phyloP scores from a whole-genome alignment of 2,113 vertebrate species.

The Syngnathus scovelli region DNA sequence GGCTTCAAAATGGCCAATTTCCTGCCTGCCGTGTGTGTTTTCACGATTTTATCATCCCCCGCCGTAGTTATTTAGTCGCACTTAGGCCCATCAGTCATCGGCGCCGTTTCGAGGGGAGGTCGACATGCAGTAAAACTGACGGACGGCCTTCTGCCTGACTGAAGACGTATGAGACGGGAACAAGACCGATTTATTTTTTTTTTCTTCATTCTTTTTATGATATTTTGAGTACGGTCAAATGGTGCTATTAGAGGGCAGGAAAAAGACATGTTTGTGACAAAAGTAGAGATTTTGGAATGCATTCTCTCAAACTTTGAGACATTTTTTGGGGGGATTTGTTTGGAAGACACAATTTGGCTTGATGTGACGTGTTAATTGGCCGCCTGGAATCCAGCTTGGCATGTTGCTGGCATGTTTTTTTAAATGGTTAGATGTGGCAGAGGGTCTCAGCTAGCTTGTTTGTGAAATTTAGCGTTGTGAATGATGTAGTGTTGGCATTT shows the following conservation, averaged over 20 bases:
- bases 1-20: conserved; percentile 70
- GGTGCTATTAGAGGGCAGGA: conserved; percentile 31
- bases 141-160: conserved; percentile 66
- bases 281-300: conserved; percentile 15
- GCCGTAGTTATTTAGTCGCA: conserved; percentile 59
- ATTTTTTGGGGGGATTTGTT: not conserved
- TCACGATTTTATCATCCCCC: conserved; percentile 65
- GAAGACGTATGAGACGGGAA: conserved; percentile 60
- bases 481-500: not conserved
- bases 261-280: conserved; percentile 23
- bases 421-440: no score
- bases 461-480: not conserved
- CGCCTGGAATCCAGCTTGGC: no score
- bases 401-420: no score
- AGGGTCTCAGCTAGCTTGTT: not conserved
- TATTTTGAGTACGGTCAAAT: conserved; percentile 43
- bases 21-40: conserved; percentile 62
- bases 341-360: not conserved
- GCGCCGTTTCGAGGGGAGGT: conserved; percentile 54
- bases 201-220: conserved; percentile 33
- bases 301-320: conserved; percentile 2
- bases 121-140: conserved; percentile 71
- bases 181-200: conserved; percentile 3
- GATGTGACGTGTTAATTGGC: no score
- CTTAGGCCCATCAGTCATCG: conserved; percentile 65